Percentiles rank a stretch among this genome's conserved stretches.
Evolutionary conservation across 2,797 vertebrate species (phyloP).

Genomic region (Ctenopoma kingsleyae): DNA sequence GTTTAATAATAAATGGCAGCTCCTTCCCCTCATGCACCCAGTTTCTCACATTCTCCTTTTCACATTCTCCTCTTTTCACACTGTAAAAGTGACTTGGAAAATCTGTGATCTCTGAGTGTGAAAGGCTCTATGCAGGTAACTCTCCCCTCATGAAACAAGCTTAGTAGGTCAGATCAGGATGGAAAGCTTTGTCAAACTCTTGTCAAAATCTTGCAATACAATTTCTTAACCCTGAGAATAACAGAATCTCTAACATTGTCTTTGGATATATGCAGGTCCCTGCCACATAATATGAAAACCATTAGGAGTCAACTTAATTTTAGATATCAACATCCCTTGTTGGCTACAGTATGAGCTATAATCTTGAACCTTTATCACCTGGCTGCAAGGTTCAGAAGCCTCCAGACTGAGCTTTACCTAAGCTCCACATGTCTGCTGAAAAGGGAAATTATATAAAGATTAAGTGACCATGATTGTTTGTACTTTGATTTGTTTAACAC

Average conservation of each 20-base stretch:
- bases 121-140: conserved; percentile 7
- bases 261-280: conserved; percentile 2
- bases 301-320: conserved; percentile 12
- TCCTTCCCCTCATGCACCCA: conserved; percentile 26
- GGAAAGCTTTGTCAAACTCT: background rate
- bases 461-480: background rate
- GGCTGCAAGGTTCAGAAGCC: conserved; percentile 6
- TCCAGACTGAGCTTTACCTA: conserved; percentile 18
- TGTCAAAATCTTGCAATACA: background rate
- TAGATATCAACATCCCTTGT: conserved; percentile 2
- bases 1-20: conserved; percentile 45
- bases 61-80: conserved; percentile 28
- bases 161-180: background rate
- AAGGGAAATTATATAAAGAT: background rate
- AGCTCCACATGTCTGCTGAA: background rate
- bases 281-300: background rate
- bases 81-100: conserved; percentile 13
- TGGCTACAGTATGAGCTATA: conserved; percentile 3
- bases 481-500: too few relatives aligned
- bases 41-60: conserved; percentile 38
- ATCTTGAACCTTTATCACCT: conserved; percentile 9
- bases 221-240: background rate
- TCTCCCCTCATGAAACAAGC: background rate
- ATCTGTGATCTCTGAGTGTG: conserved; percentile 26
- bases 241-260: background rate